Percentiles rank a stretch among this genome's conserved stretches.
phyloP scores from a whole-genome alignment of 2,797 vertebrate genomes.

The Clamator glandarius region DNA sequence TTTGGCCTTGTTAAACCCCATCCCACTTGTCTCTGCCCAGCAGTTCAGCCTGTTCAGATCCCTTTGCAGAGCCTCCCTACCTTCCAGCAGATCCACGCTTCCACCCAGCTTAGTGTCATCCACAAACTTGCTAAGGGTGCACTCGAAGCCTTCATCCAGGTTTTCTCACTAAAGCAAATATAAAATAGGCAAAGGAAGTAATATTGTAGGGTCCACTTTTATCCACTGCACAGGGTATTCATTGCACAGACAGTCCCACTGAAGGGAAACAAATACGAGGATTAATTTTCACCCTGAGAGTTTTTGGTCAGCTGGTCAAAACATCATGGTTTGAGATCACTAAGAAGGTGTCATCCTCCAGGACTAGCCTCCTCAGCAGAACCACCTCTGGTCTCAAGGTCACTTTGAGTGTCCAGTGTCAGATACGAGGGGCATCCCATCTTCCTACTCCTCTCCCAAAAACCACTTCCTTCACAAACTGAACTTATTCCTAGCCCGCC shows the following conservation, averaged over 20 bases:
- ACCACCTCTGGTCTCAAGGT: not conserved
- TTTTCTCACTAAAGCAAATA: slow-evolving; percentile 12
- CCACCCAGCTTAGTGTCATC: too few relatives aligned
- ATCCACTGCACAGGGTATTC: not conserved
- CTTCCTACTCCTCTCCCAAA: not conserved
- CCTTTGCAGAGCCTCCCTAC: too few relatives aligned
- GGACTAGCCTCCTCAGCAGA: not conserved
- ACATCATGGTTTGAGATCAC: not conserved
- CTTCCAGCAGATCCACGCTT: too few relatives aligned
- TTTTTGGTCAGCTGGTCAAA: not conserved
- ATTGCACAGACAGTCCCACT: not conserved
- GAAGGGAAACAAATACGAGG: not conserved
- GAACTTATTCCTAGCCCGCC: not conserved
- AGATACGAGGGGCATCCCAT: not conserved
- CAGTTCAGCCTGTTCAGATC: too few relatives aligned
- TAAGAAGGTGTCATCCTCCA: not conserved
- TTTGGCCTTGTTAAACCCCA: too few relatives aligned
- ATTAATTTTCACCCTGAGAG: not conserved
- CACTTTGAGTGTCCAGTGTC: not conserved
- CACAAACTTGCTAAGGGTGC: too few relatives aligned
- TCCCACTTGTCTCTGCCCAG: too few relatives aligned
- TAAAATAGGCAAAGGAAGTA: not conserved
- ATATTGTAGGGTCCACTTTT: not conserved
- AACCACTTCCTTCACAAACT: not conserved
- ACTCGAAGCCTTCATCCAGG: too few relatives aligned